These are phyloP conservation scores for Caenorhabditis zanzibari DNA, from an alignment of 2,888 invertebrate species.

Conservation along the genomic window DNA sequence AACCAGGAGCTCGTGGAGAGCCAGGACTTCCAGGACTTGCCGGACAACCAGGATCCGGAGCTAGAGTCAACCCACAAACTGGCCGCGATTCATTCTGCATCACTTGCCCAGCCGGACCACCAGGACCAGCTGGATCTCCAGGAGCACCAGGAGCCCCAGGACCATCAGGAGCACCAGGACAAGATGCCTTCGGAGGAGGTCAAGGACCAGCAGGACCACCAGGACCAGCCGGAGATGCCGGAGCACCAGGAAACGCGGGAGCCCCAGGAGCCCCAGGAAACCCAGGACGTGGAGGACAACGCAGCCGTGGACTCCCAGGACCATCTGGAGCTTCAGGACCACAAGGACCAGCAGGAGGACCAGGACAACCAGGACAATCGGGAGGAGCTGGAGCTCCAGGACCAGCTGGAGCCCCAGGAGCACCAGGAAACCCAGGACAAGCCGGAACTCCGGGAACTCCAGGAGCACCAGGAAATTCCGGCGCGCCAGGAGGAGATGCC, in stretches of 20 bases:
- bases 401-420: slow-evolving; percentile 53
- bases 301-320: slow-evolving; percentile 60
- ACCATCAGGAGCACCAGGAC: slow-evolving; percentile 52
- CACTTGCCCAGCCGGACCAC: slow-evolving; percentile 68
- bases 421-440: slow-evolving; percentile 49
- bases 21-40: slow-evolving; percentile 61
- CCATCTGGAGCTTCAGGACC: slow-evolving; percentile 56
- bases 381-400: slow-evolving; percentile 57
- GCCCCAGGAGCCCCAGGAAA: slow-evolving; percentile 57
- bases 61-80: slow-evolving; percentile 56
- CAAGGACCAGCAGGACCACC: slow-evolving; percentile 58
- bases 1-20: slow-evolving; percentile 67
- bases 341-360: slow-evolving; percentile 54
- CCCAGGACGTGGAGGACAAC: slow-evolving; percentile 65
- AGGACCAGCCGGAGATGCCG: slow-evolving; percentile 57
- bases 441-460: slow-evolving; percentile 48
- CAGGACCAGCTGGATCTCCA: slow-evolving; percentile 65
- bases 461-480: slow-evolving; percentile 58
- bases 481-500: slow-evolving; percentile 58
- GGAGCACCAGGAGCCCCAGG: slow-evolving; percentile 60
- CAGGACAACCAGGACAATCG: slow-evolving; percentile 57
- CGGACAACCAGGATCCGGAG: slow-evolving; percentile 64
- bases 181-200: slow-evolving; percentile 50
- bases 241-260: slow-evolving; percentile 58
- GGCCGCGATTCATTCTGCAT: slow-evolving; percentile 62